Base-by-base conservation (phyloP, 2,888 invertebrate species). In the Hanleya hanleyi region DNA sequence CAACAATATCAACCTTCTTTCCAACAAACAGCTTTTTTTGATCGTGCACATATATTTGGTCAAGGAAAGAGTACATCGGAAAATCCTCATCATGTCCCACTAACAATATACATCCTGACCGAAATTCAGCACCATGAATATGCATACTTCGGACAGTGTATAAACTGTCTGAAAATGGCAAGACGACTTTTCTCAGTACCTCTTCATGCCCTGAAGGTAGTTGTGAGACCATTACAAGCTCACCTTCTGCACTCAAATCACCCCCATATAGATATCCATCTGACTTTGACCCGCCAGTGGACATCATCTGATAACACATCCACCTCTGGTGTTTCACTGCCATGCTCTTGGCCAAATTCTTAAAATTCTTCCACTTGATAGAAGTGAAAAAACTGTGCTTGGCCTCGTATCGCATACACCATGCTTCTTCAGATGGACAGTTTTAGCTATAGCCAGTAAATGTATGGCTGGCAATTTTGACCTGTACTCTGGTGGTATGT, bases 331-430 rank as follows among this genome's bases (percentile, higher is more conserved):
- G 74, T 35, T 64, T 67, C 7, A 37, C 18, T 22, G 71, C 67
- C 33, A 71, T 62, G 32, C 67, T 32, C 47, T 71, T 68, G 12
- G 69, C 22, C 26, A 74, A 18, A 57, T 70, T 75, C 37, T 75
- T 77, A 68, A 77, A 77, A 37, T 70, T 69, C 5, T 67, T 49
- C 36, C 41, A 61, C 32, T 62, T 62, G 15, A 49, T 47, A 22
- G 26, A 15, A 49, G 71, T 77, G 67, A 77, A 75, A 57, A 70
- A 71, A 15, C 70, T 66, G 70, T 77, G 38, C 65, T 77, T 77
- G 12, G 67, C 77, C 57, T 77, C 77, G 62, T 71, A 77, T 12
- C 77, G 57, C 71, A 76, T 75, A 36, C 69, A 70, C 69, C 72
- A 77, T 26, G n/a, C 22, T 57, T 29, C 29, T 29, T 18, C 6